Evolutionary conservation across 1,140 invertebrate species (phyloP), one percentile per base, ranked within the genome.

Genomic region (Platorchestia sp.): DNA sequence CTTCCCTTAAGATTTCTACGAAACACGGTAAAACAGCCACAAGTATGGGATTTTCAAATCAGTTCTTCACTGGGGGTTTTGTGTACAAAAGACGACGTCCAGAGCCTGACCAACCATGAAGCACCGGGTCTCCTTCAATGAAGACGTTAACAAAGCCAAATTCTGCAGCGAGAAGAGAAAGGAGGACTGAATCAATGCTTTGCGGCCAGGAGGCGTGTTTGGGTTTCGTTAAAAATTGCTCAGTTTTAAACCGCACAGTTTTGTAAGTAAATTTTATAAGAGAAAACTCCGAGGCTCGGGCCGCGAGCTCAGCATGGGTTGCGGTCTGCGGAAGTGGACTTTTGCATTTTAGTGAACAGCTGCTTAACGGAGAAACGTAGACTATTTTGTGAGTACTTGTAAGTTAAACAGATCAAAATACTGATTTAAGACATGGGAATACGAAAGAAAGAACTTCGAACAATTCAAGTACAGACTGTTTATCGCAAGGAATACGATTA

Each of bases 131-230:
- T 89, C 45, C 19, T 45, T 47, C 91, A 93, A 93, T 93, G 91
- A 91, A 91, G 89, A 93, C 91, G 91, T 93, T 93, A 93, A 93
- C 91, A 93, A 93, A 19, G 45, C 43, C 22, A 93, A 93, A 93
- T 47, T 93, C 40, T 93, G 43, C 43, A 47, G 45, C 91, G 40
- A 44, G 91, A 93, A 93, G 91, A 47, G 91, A 93, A 93, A 93
- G 43, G 44, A 45, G 43, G 91, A 44, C 45, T 44, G 44, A 93
- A 93, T 93, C 91, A 93, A 93, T 45, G 91, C 43, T 93, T 47
- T 93, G 91, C 40, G 91, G 91, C 45, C 19, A 41, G 43, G 91
- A 93, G 91, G 91, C 91, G 91, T 10, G 91, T 93, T 93, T 45
- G 45, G 91, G 43, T 44, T 45, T 42, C 6, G 45, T 44, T 10